Conservation (phyloP, 1,140 invertebrate genomes). For the Hestina assimilis region DNA sequence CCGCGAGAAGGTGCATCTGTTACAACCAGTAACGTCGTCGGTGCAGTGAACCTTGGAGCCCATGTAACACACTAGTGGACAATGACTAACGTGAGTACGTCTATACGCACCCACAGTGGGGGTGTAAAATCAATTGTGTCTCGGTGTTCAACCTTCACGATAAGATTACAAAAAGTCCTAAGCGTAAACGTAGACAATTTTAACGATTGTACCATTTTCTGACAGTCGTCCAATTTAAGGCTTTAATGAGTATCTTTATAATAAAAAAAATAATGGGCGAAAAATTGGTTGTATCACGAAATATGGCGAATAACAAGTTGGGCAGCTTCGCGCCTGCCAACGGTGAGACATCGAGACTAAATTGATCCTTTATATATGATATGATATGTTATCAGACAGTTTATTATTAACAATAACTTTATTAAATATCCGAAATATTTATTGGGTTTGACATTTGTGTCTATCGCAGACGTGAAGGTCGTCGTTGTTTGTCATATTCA, state of each 20-base stretch:
- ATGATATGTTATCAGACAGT: conserved; percentile 43
- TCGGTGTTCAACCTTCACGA: conserved; percentile 4
- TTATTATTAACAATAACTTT: conserved; percentile 6
- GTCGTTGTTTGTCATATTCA: conserved; percentile 10
- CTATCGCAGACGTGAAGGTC: conserved; percentile 9
- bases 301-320: conserved; percentile 5
- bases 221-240: conserved; percentile 39
- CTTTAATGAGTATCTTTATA: conserved; percentile 36
- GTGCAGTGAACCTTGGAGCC: conserved; percentile 52
- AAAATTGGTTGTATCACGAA: conserved; percentile 15
- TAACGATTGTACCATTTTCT: conserved; percentile 61
- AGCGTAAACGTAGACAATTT: conserved; percentile 26
- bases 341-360: not conserved
- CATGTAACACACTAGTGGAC: conserved; percentile 56
- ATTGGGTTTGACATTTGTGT: conserved; percentile 10
- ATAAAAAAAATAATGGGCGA: conserved; percentile 19
- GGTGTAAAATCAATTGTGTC: conserved; percentile 37
- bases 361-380: conserved; percentile 17
- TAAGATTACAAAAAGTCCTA: conserved; percentile 1
- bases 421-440: conserved; percentile 1
- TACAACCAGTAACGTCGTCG: conserved; percentile 37
- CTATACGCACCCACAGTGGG: conserved; percentile 14
- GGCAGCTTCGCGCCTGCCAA: conserved; percentile 36
- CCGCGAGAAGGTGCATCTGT: conserved; percentile 50
- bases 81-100: conserved; percentile 54